Evolutionary conservation across 2,888 invertebrate species (phyloP).

Genomic region (Mythimna pallens): DNA sequence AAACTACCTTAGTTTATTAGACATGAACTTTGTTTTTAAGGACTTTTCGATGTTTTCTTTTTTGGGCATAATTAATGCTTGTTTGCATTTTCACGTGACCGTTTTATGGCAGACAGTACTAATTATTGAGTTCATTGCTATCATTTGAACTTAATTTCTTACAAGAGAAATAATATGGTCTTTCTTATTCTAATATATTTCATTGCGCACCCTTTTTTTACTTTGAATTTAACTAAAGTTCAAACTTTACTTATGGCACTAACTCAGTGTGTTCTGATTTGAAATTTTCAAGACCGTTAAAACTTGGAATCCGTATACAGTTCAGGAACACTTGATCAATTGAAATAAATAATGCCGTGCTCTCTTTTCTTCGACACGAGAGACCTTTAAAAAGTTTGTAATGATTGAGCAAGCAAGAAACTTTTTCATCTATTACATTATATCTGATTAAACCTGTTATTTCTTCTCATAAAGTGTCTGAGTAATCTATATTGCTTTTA

Average conservation of each 20-base stretch:
- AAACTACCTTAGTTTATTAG: slow-evolving; percentile 56
- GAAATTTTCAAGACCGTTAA: slow-evolving; percentile 32
- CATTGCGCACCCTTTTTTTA: background rate
- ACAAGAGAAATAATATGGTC: background rate
- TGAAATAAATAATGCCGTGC: slow-evolving; percentile 33
- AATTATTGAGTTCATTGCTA: background rate
- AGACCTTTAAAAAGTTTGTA: slow-evolving; percentile 43
- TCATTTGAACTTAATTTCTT: background rate
- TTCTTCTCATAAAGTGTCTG: slow-evolving; percentile 41
- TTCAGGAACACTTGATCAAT: slow-evolving; percentile 28
- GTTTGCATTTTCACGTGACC: background rate
- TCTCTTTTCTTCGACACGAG: slow-evolving; percentile 11
- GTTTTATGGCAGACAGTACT: background rate
- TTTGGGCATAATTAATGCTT: background rate
- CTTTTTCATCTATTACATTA: slow-evolving; percentile 48
- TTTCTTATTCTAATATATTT: background rate
- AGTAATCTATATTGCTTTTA: slow-evolving; percentile 59
- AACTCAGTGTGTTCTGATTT: slow-evolving; percentile 20
- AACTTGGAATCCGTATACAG: slow-evolving; percentile 42
- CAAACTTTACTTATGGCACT: slow-evolving; percentile 14
- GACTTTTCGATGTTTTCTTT: slow-evolving; percentile 16
- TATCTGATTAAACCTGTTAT: slow-evolving; percentile 53
- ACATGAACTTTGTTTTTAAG: slow-evolving; percentile 48
- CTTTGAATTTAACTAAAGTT: slow-evolving; percentile 7
- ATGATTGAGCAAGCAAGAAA: slow-evolving; percentile 36